A percentile compares a stretch with the other conserved stretches of the same genome.
phyloP scores from a whole-genome alignment of 2,113 vertebrate genomes.

The Orcinus orca region DNA sequence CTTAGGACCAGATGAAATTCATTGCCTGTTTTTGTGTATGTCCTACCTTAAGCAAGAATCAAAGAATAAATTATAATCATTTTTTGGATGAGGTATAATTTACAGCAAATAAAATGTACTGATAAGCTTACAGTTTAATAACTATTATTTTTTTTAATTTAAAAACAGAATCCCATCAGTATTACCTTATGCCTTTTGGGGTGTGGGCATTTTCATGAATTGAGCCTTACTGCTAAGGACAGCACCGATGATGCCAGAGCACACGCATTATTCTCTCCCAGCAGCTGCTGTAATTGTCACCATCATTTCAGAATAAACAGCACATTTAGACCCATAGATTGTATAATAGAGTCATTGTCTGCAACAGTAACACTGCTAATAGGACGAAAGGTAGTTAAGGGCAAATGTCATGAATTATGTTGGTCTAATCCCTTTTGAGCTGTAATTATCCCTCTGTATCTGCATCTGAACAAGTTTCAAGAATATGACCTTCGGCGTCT shows the following conservation, averaged over 20 bases:
- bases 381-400: conserved; percentile 5
- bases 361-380: neutral
- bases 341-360: neutral
- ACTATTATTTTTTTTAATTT: neutral
- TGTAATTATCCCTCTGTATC: neutral
- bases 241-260: fast-evolving
- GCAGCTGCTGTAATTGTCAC: neutral
- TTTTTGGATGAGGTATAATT: neutral
- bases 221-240: neutral
- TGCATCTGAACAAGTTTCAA: conserved; percentile 11
- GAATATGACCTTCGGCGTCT: neutral
- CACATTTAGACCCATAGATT: neutral
- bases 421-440: neutral
- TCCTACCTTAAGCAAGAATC: neutral
- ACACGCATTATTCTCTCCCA: neutral
- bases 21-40: neutral
- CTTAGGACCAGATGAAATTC: neutral
- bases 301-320: neutral
- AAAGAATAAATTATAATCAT: neutral
- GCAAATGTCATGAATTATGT: neutral
- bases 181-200: neutral
- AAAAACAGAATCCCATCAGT: neutral
- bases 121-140: neutral
- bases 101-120: neutral
- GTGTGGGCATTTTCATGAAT: neutral